Percentiles rank a stretch among this genome's conserved stretches.
Evolutionary conservation across 30 jellyfish, hydroid and myxozoan species (phyloP).

Genomic region (Aurelia aurita): DNA sequence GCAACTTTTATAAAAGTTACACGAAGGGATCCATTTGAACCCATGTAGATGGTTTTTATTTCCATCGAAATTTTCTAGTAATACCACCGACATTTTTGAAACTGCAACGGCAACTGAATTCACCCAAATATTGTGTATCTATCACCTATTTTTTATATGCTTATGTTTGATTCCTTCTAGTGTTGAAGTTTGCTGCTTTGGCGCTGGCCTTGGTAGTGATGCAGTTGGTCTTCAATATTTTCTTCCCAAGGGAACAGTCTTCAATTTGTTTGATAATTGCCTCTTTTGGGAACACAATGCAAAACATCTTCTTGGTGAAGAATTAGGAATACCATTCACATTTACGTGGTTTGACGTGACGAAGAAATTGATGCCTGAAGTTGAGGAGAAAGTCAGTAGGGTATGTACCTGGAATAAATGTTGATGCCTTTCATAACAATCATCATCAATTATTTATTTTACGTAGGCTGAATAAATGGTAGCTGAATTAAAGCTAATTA

Average conservation of each 20-base stretch:
- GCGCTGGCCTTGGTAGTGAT: constrained; percentile 99
- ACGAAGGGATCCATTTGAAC: no score
- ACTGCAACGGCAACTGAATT: no score
- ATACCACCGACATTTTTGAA: no score
- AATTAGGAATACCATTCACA: constrained; percentile 63
- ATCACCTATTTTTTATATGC: no score
- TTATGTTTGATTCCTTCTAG: constrained; percentile 25
- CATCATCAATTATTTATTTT: no score
- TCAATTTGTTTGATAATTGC: constrained; percentile 89
- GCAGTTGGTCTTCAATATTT: constrained; percentile 82
- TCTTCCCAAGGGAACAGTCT: constrained; percentile 70
- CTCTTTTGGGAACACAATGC: constrained; percentile 95
- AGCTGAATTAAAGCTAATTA: no score
- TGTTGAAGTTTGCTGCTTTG: constrained; percentile 88
- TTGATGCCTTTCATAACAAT: no score
- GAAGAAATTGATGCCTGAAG: constrained; percentile 45
- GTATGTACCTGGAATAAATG: constrained; percentile 33
- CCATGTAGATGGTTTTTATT: no score
- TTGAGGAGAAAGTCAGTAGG: constrained; percentile 56
- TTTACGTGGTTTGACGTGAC: constrained; percentile 73
- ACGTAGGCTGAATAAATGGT: no score
- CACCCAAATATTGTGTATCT: no score
- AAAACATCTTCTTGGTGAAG: constrained; percentile 75
- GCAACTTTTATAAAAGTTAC: no score
- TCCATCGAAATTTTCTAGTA: no score